Percentiles rank a stretch among this genome's conserved stretches.
Conservation (phyloP, 1,140 invertebrate genomes). For the Drosophila melanogaster region DNA sequence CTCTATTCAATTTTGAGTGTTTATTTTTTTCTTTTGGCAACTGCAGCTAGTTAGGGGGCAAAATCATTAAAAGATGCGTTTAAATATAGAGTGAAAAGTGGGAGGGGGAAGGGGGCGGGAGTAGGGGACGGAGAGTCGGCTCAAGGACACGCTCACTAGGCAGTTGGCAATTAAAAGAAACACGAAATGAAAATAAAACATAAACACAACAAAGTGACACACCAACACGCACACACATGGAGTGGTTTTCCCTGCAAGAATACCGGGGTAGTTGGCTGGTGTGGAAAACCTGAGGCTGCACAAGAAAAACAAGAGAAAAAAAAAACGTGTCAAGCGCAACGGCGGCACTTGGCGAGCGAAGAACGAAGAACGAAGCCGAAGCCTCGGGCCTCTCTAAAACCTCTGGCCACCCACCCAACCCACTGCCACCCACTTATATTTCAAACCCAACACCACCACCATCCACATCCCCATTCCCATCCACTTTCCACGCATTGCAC, state of each 20-base stretch:
- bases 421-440: background rate
- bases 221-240: constrained; percentile 26
- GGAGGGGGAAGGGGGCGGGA: background rate
- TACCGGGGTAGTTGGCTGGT: no score
- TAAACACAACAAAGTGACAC: constrained; percentile 51
- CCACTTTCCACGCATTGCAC: background rate
- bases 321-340: constrained; percentile 50
- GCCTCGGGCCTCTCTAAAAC: constrained; percentile 36
- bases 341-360: constrained; percentile 21
- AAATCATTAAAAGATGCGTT: constrained; percentile 57
- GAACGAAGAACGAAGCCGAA: constrained; percentile 39
- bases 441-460: background rate
- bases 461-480: background rate
- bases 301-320: constrained; percentile 15
- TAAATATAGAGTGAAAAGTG: constrained; percentile 56
- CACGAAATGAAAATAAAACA: constrained; percentile 59
- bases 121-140: background rate
- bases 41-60: constrained; percentile 32
- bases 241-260: constrained; percentile 30
- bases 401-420: constrained; percentile 4
- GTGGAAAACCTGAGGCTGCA: constrained; percentile 32
- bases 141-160: constrained; percentile 40
- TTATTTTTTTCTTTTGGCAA: constrained; percentile 31
- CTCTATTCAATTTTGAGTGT: constrained; percentile 11
- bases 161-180: constrained; percentile 61